A percentile compares a stretch with the other conserved stretches of the same genome.
Evolutionary conservation across 2,113 vertebrate species (phyloP).

Genomic region (Nibea coibor): DNA sequence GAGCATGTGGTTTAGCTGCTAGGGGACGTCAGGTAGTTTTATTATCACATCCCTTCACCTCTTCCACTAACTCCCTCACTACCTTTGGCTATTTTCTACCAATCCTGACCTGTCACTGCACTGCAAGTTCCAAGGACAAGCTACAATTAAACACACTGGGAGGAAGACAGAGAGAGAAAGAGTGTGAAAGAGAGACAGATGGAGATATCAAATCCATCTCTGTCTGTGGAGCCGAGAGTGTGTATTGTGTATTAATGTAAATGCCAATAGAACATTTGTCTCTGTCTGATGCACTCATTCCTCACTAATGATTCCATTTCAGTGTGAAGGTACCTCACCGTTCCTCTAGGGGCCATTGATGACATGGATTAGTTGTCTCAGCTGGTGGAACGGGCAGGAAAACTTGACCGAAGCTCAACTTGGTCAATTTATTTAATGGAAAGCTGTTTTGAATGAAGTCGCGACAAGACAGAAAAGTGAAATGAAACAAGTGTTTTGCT

Average conservation of each 20-base stretch:
- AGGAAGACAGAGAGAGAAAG: background rate
- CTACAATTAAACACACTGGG: slow-evolving; percentile 45
- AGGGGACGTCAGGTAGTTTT: slow-evolving; percentile 25
- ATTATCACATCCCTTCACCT: slow-evolving; percentile 29
- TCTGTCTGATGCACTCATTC: background rate
- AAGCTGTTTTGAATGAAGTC: background rate
- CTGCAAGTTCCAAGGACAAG: slow-evolving; percentile 18
- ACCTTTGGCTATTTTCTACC: slow-evolving; percentile 32
- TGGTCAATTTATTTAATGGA: background rate
- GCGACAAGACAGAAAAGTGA: background rate
- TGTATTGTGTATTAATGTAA: background rate
- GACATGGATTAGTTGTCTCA: slow-evolving; percentile 12
- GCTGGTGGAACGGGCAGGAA: background rate
- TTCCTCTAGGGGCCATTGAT: slow-evolving; percentile 4
- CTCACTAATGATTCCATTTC: slow-evolving; percentile 9
- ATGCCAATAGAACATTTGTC: slow-evolving; percentile 13
- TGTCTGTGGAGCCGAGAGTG: background rate
- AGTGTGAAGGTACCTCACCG: background rate
- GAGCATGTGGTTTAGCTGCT: slow-evolving; percentile 11
- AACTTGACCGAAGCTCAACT: background rate
- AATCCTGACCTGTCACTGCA: slow-evolving; percentile 41
- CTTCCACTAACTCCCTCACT: background rate
- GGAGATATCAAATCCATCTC: slow-evolving; percentile 15
- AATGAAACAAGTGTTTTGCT: background rate
- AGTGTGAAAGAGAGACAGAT: background rate